Percentiles rank a stretch among this genome's conserved stretches.
Conservation (phyloP, 1,140 invertebrate species). For the Papilio machaon region DNA sequence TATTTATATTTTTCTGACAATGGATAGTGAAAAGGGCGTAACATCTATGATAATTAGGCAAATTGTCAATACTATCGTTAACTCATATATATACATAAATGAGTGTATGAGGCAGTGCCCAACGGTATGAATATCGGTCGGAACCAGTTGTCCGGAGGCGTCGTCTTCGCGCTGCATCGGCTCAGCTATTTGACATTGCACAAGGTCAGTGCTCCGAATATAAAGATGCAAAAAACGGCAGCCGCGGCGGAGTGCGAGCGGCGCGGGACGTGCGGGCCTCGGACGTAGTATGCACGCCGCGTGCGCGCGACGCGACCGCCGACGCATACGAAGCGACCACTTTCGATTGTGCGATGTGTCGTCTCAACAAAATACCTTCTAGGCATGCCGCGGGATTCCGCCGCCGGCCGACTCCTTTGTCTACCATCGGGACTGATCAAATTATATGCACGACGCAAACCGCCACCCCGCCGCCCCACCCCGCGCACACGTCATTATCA, state of each 20-base stretch:
- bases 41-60: background rate
- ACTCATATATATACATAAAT: background rate
- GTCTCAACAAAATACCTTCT: conserved; percentile 64
- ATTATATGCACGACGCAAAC: conserved; percentile 25
- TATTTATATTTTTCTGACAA: background rate
- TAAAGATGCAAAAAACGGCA: conserved; percentile 77
- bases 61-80: background rate
- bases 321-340: conserved; percentile 70
- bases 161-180: conserved; percentile 59
- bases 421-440: conserved; percentile 36
- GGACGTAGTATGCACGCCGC: conserved; percentile 59
- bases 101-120: background rate
- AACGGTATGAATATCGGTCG: conserved; percentile 41
- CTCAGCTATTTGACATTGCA: conserved; percentile 80
- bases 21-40: background rate
- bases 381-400: conserved; percentile 26
- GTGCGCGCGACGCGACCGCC: conserved; percentile 50
- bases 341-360: conserved; percentile 65
- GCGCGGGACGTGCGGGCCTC: background rate
- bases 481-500: background rate
- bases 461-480: background rate
- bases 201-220: conserved; percentile 81
- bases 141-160: conserved; percentile 56
- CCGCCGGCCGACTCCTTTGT: conserved; percentile 34
- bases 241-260: conserved; percentile 31